Conservation (phyloP, 2,888 invertebrate genomes). For the Neoascia interrupta region DNA sequence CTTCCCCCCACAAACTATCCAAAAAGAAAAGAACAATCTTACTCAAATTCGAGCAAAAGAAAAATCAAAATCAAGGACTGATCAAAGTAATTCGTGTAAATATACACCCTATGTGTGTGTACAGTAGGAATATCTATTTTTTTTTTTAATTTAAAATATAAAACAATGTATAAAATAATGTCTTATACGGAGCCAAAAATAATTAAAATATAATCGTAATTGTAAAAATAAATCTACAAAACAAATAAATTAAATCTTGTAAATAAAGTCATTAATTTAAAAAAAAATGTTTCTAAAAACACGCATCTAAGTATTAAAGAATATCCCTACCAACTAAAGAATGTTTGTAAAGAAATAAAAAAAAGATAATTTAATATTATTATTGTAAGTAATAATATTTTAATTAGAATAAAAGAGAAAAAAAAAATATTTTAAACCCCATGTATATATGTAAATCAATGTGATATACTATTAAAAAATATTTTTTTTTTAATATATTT, state of each 20-base stretch:
- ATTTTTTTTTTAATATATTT: conserved; percentile 63
- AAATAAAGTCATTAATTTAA: conserved; percentile 67
- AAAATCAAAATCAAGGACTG: conserved; percentile 51
- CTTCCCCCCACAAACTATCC: not conserved
- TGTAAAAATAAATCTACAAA: conserved; percentile 16
- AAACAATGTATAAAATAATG: conserved; percentile 42
- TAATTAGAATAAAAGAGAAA: conserved; percentile 54
- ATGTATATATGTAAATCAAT: conserved; percentile 67
- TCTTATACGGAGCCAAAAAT: conserved; percentile 69
- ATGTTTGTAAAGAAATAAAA: not conserved
- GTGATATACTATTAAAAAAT: conserved; percentile 68
- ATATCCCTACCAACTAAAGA: conserved; percentile 1
- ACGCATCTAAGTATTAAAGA: conserved; percentile 60
- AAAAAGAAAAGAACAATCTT: not conserved
- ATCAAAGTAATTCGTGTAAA: conserved; percentile 59
- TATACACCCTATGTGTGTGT: conserved; percentile 41
- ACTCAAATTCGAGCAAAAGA: not conserved
- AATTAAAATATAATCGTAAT: conserved; percentile 56
- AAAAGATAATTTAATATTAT: conserved; percentile 58
- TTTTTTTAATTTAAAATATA: conserved; percentile 15
- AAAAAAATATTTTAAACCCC: conserved; percentile 11
- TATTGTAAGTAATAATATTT: conserved; percentile 58
- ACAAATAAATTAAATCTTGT: conserved; percentile 52
- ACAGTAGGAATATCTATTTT: conserved; percentile 48
- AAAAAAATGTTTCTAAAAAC: not conserved